Evolutionary conservation across 2,888 invertebrate genomes (phyloP).

Genomic region (Clusia tigrina): DNA sequence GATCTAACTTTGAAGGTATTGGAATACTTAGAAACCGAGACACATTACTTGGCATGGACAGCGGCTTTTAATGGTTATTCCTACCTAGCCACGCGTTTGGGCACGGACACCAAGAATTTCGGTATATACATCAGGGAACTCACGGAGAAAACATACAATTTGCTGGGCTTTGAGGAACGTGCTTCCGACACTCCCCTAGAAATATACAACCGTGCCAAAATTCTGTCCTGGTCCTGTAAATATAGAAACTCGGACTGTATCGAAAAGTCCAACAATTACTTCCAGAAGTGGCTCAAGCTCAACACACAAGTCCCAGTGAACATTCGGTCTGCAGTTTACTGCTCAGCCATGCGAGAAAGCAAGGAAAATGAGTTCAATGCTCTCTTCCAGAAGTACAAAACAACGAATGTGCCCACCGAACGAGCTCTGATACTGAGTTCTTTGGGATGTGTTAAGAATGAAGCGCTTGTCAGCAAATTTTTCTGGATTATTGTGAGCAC

Average conservation of each 20-base stretch:
- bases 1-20: conserved; percentile 72
- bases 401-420: conserved; percentile 73
- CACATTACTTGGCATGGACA: conserved; percentile 81
- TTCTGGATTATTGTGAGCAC: conserved; percentile 65
- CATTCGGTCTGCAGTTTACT: conserved; percentile 76
- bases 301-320: conserved; percentile 67
- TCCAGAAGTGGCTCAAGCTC: conserved; percentile 48
- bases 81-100: conserved; percentile 58
- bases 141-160: conserved; percentile 65
- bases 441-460: conserved; percentile 73
- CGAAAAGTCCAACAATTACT: conserved; percentile 63
- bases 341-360: conserved; percentile 74
- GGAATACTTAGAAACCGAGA: conserved; percentile 74
- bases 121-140: conserved; percentile 64
- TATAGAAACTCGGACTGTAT: conserved; percentile 70
- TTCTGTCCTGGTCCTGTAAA: conserved; percentile 73
- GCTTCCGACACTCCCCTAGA: conserved; percentile 67
- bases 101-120: conserved; percentile 47
- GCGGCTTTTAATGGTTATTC: conserved; percentile 68
- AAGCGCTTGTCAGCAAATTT: conserved; percentile 66
- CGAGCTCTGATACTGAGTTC: conserved; percentile 71
- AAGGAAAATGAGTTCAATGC: conserved; percentile 70
- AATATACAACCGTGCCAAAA: conserved; percentile 69
- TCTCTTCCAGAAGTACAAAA: conserved; percentile 71
- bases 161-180: conserved; percentile 66